These are phyloP conservation scores for Drosophila niveifrons DNA, from an alignment of 2,888 invertebrate species.

Conservation along the genomic window DNA sequence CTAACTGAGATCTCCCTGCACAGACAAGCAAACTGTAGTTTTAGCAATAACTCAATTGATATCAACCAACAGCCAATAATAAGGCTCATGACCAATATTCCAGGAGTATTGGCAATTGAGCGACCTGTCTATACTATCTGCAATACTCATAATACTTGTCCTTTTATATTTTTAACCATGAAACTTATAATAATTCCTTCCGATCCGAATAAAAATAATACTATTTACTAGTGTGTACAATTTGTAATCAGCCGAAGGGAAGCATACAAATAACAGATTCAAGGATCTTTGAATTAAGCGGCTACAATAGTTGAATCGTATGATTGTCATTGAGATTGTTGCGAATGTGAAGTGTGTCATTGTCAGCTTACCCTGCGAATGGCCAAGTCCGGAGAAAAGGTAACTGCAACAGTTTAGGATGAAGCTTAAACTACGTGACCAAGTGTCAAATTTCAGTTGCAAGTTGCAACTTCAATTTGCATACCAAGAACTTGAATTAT, in stretches of 20 bases:
- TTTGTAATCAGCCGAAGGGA: too few species aligned
- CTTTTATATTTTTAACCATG: too few species aligned
- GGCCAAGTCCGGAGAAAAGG: constrained; percentile 31
- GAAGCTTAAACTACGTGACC: constrained; percentile 67
- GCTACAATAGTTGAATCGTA: too few species aligned
- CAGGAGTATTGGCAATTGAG: neutral
- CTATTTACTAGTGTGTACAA: too few species aligned
- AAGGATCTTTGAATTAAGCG: too few species aligned
- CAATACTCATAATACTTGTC: too few species aligned
- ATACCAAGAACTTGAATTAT: constrained; percentile 71
- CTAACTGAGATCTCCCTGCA: constrained; percentile 11
- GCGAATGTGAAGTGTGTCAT: constrained; percentile 31
- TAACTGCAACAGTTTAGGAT: constrained; percentile 5
- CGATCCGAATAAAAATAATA: too few species aligned
- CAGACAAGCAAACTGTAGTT: constrained; percentile 29
- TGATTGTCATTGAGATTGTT: neutral
- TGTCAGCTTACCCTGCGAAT: constrained; percentile 32
- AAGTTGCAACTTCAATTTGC: constrained; percentile 61
- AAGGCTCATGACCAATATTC: constrained; percentile 39
- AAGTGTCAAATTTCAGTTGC: constrained; percentile 76
- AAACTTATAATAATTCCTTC: too few species aligned
- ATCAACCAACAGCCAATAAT: constrained; percentile 62
- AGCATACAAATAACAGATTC: neutral
- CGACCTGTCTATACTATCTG: neutral
- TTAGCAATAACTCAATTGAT: constrained; percentile 74